Conservation (phyloP, 2,888 invertebrate genomes). For the Scaptomyza caliginosa region DNA sequence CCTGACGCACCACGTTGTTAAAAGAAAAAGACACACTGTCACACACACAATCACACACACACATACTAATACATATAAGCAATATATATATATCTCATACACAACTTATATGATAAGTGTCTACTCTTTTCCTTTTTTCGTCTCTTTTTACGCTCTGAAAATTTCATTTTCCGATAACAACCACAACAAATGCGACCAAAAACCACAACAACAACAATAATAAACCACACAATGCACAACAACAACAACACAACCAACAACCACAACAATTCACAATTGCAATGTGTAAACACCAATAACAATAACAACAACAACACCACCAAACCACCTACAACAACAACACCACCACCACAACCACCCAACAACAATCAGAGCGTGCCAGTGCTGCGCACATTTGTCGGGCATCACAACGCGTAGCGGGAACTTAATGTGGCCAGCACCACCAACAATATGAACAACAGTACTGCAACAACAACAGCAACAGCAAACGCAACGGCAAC, state of each 20-base stretch:
- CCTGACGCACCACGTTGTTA: constrained; percentile 45
- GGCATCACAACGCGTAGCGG: constrained; percentile 85
- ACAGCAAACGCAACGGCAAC: constrained; percentile 60
- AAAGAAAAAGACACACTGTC: constrained; percentile 28
- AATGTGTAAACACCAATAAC: constrained; percentile 41
- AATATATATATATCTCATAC: constrained; percentile 74
- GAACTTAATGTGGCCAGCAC: constrained; percentile 78
- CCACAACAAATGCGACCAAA: constrained; percentile 48
- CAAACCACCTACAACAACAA: constrained; percentile 13
- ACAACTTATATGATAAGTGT: constrained; percentile 79
- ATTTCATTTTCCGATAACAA: constrained; percentile 76
- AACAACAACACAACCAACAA: constrained; percentile 29
- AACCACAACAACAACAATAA: constrained; percentile 36
- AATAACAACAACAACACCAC: constrained; percentile 25
- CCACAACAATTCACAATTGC: constrained; percentile 38
- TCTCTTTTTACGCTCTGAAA: constrained; percentile 79
- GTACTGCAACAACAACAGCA: constrained; percentile 58
- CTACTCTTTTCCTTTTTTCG: constrained; percentile 79
- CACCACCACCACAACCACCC: constrained; percentile 21
- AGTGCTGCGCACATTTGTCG: constrained; percentile 84
- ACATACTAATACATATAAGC: constrained; percentile 47
- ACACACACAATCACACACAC: constrained; percentile 7
- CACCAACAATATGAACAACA: constrained; percentile 59
- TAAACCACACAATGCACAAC: constrained; percentile 30
- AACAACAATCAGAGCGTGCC: constrained; percentile 82